These are phyloP conservation scores for Enoplosus armatus DNA, from an alignment of 2,797 vertebrate species.

Conservation along the genomic window DNA sequence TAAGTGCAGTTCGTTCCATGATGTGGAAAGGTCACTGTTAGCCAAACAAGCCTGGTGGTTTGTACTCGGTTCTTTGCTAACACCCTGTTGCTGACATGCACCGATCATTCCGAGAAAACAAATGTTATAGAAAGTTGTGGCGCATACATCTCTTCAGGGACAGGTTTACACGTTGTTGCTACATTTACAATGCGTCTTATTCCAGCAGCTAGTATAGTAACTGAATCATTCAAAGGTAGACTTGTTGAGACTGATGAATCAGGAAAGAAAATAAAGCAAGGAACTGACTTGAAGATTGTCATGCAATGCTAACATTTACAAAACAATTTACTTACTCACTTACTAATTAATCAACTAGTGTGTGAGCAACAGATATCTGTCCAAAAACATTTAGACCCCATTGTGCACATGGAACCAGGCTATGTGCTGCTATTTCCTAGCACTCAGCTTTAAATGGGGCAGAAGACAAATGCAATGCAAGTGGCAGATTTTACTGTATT, in stretches of 20 bases:
- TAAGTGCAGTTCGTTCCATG: conserved; percentile 14
- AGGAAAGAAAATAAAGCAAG: neutral
- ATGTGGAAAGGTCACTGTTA: conserved; percentile 62
- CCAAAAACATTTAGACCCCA: neutral
- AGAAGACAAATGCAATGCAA: neutral
- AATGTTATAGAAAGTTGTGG: neutral
- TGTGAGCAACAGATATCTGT: neutral
- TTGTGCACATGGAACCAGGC: neutral
- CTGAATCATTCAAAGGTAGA: neutral
- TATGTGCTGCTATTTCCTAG: neutral
- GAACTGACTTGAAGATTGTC: neutral
- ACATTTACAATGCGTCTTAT: neutral
- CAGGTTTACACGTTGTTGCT: neutral
- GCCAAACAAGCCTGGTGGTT: conserved; percentile 10
- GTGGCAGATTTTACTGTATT: neutral
- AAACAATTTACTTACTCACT: neutral
- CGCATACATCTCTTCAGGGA: neutral
- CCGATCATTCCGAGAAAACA: neutral
- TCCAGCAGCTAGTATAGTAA: too few relatives aligned
- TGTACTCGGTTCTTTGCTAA: neutral
- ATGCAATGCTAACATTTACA: neutral
- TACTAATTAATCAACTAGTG: neutral
- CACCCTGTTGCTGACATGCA: neutral
- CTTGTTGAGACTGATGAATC: neutral
- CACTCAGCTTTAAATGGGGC: neutral